phyloP scores from a whole-genome alignment of 2,113 vertebrate species.

The Esox niger region DNA sequence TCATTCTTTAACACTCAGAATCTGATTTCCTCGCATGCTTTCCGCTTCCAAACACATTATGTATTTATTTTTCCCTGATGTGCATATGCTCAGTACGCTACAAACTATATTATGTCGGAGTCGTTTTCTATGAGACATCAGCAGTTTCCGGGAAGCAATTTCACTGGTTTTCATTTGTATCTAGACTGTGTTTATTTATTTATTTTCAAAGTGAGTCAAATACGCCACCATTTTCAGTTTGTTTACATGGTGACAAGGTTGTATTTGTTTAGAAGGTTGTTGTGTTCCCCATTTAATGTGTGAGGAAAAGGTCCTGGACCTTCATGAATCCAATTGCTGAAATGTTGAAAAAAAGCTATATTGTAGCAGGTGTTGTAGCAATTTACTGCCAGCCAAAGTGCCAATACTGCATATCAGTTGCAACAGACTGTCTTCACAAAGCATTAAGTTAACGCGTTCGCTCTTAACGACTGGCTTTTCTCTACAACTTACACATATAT shows the following conservation, averaged over 20 bases:
- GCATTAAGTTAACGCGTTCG: too few species aligned
- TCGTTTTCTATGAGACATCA: constrained; percentile 65
- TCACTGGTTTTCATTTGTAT: constrained; percentile 12
- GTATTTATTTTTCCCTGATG: constrained; percentile 62
- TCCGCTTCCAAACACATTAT: constrained; percentile 67
- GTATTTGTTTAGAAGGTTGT: neutral
- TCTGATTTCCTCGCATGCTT: constrained; percentile 65
- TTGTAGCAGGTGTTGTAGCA: constrained; percentile 26
- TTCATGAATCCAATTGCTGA: neutral
- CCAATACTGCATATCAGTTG: too few species aligned
- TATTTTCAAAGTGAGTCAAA: constrained; percentile 11
- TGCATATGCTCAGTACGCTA: constrained; percentile 39
- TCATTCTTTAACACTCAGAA: constrained; percentile 70
- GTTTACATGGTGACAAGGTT: constrained; percentile 20
- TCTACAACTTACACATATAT: too few species aligned
- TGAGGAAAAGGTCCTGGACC: neutral
- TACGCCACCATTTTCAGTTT: constrained; percentile 18
- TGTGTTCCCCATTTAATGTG: neutral
- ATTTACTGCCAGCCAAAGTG: too few species aligned
- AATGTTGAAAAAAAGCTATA: neutral
- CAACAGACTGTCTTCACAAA: too few species aligned
- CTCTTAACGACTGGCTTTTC: too few species aligned
- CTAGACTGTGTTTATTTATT: neutral
- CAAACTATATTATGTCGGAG: constrained; percentile 62
- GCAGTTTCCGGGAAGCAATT: constrained; percentile 60